phyloP scores from a whole-genome alignment of 2,113 vertebrate species.

The Aramus guarauna region DNA sequence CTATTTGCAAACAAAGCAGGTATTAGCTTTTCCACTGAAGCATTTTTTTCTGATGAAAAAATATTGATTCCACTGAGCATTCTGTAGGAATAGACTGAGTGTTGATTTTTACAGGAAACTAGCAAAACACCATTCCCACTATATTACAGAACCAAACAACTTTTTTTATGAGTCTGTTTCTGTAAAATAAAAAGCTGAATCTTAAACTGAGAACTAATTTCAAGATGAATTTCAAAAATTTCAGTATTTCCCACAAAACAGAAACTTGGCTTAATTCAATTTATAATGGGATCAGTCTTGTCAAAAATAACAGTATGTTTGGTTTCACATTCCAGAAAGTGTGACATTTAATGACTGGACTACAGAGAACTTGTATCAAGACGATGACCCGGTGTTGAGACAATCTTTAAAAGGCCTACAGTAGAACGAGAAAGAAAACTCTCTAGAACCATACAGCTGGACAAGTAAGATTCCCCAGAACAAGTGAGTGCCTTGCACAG shows the following conservation, averaged over 20 bases:
- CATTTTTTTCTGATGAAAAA: background rate
- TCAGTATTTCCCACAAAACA: background rate
- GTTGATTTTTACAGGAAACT: background rate
- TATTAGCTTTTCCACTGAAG: background rate
- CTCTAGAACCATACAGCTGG: background rate
- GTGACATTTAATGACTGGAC: background rate
- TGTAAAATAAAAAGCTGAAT: background rate
- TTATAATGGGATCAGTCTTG: background rate
- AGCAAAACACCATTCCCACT: background rate
- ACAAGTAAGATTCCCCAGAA: background rate
- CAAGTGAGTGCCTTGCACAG: background rate
- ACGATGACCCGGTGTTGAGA: background rate
- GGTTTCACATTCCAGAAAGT: background rate
- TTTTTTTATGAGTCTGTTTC: background rate
- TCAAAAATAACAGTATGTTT: background rate
- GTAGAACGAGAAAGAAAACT: background rate
- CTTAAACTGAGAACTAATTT: background rate
- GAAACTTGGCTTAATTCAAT: background rate
- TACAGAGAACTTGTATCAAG: background rate
- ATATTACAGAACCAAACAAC: background rate
- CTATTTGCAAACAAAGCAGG: constrained; percentile 31
- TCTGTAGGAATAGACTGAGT: background rate
- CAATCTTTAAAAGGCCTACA: background rate
- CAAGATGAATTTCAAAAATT: background rate
- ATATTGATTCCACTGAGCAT: background rate